Conservation (phyloP, 2,797 vertebrate species). For the Rallus crepitans region DNA sequence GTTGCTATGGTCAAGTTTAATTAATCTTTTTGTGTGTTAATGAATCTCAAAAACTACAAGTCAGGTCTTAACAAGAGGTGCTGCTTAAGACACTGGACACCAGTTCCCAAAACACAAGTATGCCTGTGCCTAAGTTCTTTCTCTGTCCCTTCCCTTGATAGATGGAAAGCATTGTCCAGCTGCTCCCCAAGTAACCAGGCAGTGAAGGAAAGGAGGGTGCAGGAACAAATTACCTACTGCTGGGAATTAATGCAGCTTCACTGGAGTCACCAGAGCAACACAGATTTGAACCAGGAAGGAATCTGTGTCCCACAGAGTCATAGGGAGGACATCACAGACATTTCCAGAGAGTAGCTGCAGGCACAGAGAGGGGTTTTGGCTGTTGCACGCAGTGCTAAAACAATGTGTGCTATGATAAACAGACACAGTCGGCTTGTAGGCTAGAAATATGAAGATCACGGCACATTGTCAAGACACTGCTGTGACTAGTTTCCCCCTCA, state of each 20-base stretch:
- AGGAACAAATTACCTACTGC: not conserved
- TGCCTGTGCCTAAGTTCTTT: not conserved
- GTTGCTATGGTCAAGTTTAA: not conserved
- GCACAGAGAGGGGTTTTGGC: not conserved
- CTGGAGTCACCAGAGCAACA: not conserved
- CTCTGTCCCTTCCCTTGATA: not conserved
- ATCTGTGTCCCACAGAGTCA: not conserved
- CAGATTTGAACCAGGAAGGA: not conserved
- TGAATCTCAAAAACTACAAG: not conserved
- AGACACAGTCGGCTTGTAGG: not conserved
- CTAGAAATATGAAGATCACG: not conserved
- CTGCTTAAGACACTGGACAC: not conserved
- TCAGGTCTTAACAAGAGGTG: not conserved
- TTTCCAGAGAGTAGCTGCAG: not conserved
- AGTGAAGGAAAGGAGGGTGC: not conserved
- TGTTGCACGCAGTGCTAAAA: not conserved
- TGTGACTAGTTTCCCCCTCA: conserved; percentile 21
- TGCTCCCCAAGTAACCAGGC: not conserved
- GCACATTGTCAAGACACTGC: not conserved
- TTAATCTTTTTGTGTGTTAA: not conserved
- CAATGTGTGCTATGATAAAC: fast-evolving
- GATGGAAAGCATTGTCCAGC: not conserved
- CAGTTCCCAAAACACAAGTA: not conserved
- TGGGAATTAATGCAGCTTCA: conserved; percentile 20
- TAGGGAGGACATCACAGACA: not conserved